These are phyloP conservation scores for Eurypyga helias DNA, from an alignment of 2,113 vertebrate species.

Conservation along the genomic window DNA sequence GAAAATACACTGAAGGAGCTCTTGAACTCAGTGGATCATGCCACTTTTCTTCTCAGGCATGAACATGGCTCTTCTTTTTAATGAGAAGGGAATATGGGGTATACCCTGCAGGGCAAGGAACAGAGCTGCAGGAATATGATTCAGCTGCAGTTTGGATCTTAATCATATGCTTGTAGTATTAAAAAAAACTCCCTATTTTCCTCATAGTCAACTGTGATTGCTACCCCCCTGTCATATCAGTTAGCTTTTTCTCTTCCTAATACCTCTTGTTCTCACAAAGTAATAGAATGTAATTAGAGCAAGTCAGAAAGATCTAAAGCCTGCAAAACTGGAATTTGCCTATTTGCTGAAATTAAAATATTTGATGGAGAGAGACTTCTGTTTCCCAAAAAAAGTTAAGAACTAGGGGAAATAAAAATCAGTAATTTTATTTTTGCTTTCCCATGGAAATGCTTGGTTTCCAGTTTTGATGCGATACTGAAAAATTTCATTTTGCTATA, in stretches of 20 bases:
- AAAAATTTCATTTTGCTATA: neutral
- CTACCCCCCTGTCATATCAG: neutral
- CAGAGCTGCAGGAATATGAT: neutral
- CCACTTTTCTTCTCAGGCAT: neutral
- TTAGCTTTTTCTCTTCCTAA: neutral
- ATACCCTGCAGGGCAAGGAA: neutral
- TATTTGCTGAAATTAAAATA: neutral
- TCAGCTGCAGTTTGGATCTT: neutral
- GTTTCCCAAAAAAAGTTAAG: neutral
- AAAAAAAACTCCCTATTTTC: neutral
- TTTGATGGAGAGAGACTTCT: neutral
- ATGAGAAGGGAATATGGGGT: neutral
- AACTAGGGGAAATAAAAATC: neutral
- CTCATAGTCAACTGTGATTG: neutral
- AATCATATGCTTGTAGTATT: neutral
- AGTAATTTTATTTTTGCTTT: neutral
- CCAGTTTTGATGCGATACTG: neutral
- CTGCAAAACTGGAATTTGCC: neutral
- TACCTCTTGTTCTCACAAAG: neutral
- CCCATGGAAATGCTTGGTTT: neutral
- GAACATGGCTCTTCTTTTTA: neutral
- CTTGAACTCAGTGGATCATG: neutral
- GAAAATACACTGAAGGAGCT: neutral
- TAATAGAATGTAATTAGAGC: neutral
- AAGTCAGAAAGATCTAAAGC: neutral